Conservation (phyloP, 2,888 invertebrate genomes). For the Macaria liturata region DNA sequence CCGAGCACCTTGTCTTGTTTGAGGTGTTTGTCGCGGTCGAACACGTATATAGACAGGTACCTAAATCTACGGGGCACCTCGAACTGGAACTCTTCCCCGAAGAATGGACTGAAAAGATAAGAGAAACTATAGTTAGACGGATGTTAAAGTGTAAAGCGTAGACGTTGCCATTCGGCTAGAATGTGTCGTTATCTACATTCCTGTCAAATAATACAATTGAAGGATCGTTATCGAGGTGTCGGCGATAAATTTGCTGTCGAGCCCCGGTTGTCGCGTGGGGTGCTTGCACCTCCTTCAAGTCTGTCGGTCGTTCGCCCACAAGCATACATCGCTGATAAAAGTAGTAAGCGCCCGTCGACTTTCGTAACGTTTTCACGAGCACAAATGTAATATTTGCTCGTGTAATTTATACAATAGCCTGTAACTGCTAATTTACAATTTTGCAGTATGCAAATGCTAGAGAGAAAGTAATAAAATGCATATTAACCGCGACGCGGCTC, state of each 20-base stretch:
- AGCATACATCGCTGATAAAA: constrained; percentile 36
- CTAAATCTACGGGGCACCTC: constrained; percentile 95
- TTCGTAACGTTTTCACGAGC: constrained; percentile 31
- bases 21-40: constrained; percentile 92
- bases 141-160: constrained; percentile 1
- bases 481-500: constrained; percentile 42
- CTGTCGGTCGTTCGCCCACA: constrained; percentile 48
- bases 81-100: constrained; percentile 96
- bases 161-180: constrained; percentile 34
- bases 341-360: constrained; percentile 23
- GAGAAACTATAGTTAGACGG: constrained; percentile 11
- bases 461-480: constrained; percentile 46
- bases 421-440: constrained; percentile 35
- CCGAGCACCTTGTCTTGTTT: constrained; percentile 93
- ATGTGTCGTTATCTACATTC: constrained; percentile 51
- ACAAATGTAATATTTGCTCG: constrained; percentile 29
- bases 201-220: constrained; percentile 47
- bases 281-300: constrained; percentile 44
- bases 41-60: constrained; percentile 93
- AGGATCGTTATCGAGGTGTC: constrained; percentile 53
- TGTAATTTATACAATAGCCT: constrained; percentile 32
- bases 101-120: constrained; percentile 90
- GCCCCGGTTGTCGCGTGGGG: constrained; percentile 52
- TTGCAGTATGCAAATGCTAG: constrained; percentile 41
- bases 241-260: constrained; percentile 49